Evolutionary conservation across 2,888 invertebrate species (phyloP).

Genomic region (Chironomus tentans): DNA sequence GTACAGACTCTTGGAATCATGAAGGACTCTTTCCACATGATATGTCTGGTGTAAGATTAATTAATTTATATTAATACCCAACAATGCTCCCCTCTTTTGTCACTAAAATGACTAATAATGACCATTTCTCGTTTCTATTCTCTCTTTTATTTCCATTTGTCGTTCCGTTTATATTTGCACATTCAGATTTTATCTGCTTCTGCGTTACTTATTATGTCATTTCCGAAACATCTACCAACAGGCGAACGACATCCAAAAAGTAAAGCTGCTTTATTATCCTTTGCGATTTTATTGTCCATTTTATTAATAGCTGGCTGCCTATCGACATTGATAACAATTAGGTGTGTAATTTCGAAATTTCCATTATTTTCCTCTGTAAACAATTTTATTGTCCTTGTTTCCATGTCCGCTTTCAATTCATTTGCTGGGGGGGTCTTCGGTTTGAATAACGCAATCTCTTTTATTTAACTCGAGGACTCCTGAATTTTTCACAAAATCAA

Average conservation of each 20-base stretch:
- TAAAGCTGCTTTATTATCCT: conserved; percentile 33
- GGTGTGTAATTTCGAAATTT: conserved; percentile 32
- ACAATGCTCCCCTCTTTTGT: neutral
- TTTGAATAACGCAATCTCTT: too few relatives aligned
- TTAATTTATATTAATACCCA: neutral
- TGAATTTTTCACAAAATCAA: neutral
- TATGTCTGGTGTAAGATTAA: conserved; percentile 36
- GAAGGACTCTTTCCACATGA: conserved; percentile 39
- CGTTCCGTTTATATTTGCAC: too few relatives aligned
- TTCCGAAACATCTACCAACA: conserved; percentile 36
- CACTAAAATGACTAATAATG: neutral
- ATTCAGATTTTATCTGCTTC: conserved; percentile 36
- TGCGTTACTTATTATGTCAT: conserved; percentile 37
- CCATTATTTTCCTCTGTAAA: neutral
- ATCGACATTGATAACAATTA: conserved; percentile 39
- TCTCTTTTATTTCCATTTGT: neutral
- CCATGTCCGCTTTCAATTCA: too few relatives aligned
- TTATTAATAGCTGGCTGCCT: conserved; percentile 37
- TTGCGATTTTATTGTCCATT: conserved; percentile 35
- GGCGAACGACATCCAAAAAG: conserved; percentile 34
- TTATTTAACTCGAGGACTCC: too few relatives aligned
- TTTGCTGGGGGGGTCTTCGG: too few relatives aligned
- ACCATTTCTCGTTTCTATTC: neutral
- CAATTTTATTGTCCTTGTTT: too few relatives aligned
- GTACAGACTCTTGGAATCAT: conserved; percentile 37